Evolutionary conservation across 2,113 vertebrate genomes (phyloP).

Genomic region (Ictalurus punctatus): DNA sequence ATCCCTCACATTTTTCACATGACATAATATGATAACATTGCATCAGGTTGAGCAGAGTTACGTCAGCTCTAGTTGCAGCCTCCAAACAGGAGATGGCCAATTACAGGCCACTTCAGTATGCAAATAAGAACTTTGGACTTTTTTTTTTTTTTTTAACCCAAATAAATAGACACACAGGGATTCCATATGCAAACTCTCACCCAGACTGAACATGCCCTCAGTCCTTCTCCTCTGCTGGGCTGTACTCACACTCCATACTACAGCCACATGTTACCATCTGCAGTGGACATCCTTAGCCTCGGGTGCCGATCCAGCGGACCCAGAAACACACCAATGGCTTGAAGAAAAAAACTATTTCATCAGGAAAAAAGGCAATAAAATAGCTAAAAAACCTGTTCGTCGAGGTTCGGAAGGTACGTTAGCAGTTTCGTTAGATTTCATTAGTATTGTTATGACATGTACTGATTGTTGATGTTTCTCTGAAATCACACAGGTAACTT

Average conservation of each 20-base stretch:
- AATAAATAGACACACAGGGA: conserved; percentile 38
- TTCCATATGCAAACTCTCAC: conserved; percentile 43
- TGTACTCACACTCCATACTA: conserved; percentile 60
- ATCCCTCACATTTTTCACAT: conserved; percentile 9
- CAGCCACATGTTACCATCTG: conserved; percentile 52
- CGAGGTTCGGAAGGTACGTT: conserved; percentile 82
- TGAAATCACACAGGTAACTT: conserved; percentile 69
- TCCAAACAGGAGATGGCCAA: conserved; percentile 37
- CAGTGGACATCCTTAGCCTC: conserved; percentile 24
- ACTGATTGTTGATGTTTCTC: conserved; percentile 20
- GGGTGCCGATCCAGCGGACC: conserved; percentile 53
- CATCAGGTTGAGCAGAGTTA: conserved; percentile 37
- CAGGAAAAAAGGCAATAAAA: conserved; percentile 68
- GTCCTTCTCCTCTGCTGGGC: conserved; percentile 63
- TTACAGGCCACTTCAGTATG: conserved; percentile 32
- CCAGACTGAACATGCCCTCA: conserved; percentile 65
- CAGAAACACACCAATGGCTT: conserved; percentile 21
- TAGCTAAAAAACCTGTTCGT: conserved; percentile 62
- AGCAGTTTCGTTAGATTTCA: not conserved
- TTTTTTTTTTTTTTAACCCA: conserved; percentile 11
- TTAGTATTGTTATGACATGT: not conserved
- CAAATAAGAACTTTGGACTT: conserved; percentile 50
- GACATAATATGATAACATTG: conserved; percentile 41
- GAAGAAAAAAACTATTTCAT: conserved; percentile 63
- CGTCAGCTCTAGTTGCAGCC: conserved; percentile 30